These are phyloP conservation scores for Temnothorax unifasciatus DNA, from an alignment of 2,888 invertebrate species.

Conservation along the genomic window DNA sequence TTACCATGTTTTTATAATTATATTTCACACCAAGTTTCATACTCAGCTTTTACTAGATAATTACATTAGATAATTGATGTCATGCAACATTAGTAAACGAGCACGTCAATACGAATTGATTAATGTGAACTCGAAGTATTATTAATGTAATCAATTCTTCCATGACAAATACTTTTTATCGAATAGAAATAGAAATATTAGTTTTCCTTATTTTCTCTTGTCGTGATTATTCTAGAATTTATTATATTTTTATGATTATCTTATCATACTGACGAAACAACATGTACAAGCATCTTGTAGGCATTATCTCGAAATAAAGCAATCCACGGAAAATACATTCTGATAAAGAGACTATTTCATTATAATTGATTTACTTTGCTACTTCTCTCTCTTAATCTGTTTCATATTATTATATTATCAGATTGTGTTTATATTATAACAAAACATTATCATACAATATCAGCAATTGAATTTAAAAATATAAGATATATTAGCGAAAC, in stretches of 20 bases:
- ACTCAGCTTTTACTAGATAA: background rate
- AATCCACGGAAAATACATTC: slow-evolving; percentile 6
- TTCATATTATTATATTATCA: slow-evolving; percentile 13
- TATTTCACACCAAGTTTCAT: background rate
- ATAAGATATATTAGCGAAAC: background rate
- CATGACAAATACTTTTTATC: background rate
- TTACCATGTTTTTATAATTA: background rate
- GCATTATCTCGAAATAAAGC: slow-evolving; percentile 18
- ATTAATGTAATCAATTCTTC: background rate
- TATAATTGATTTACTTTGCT: background rate
- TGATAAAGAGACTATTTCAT: background rate
- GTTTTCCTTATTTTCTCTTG: background rate
- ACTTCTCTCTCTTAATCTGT: background rate
- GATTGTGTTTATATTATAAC: background rate
- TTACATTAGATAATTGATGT: background rate
- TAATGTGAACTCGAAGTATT: slow-evolving; percentile 84
- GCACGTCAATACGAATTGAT: slow-evolving; percentile 86
- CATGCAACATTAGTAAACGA: background rate
- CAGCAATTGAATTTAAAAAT: background rate
- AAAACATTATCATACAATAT: background rate
- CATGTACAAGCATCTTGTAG: background rate
- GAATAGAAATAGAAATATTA: background rate
- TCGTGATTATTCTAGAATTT: background rate
- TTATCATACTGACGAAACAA: background rate
- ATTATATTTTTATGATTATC: background rate